Evolutionary conservation across 1,140 invertebrate genomes (phyloP), one percentile per base, ranked within the genome.

Genomic region (Aphis gossypii): DNA sequence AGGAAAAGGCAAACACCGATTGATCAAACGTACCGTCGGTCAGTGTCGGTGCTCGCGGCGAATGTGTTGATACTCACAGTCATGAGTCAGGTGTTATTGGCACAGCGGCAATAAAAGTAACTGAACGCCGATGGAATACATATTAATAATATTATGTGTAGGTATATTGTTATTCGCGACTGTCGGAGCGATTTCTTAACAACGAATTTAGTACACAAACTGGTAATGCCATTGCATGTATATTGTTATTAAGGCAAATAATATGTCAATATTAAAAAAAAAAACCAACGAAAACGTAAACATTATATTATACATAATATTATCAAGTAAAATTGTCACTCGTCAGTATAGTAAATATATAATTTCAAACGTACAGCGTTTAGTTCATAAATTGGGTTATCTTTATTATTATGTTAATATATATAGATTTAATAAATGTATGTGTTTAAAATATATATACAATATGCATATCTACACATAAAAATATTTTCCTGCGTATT

Each of bases 1-100:
- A n/a, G 60, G 60, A 76, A 76, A 76, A n/a, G 30, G 60, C 60
- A 76, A 76, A 76, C 60, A 76, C n/a, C 60, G 60, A 76, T 76
- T n/a, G 30, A 76, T 76, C 60, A n/a, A n/a, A 76, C 60, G 30
- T 76, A n/a, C 60, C 60, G 60, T 76, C 30, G 60, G 60, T n/a
- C 60, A 76, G 60, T n/a, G 25, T 60, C 56, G 56, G 56, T 30
- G 60, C 60, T 76, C 60, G n/a, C 60, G 60, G 60, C 30, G 14
- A n/a, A 76, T 35, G 60, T 76, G n/a, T 76, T 76, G 30, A 76
- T n/a, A 18, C 30, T 68, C 30, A 9, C 30, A 30, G 9, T 51
- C 48, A 14, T 51, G 48, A 9, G 60, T 76, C 60, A 76, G n/a
- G 60, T 76, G 60, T 76, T 76, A 76, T 60, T 76, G 60, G 60